phyloP scores from a whole-genome alignment of 2,888 invertebrate genomes.

The Andricus curvator region DNA sequence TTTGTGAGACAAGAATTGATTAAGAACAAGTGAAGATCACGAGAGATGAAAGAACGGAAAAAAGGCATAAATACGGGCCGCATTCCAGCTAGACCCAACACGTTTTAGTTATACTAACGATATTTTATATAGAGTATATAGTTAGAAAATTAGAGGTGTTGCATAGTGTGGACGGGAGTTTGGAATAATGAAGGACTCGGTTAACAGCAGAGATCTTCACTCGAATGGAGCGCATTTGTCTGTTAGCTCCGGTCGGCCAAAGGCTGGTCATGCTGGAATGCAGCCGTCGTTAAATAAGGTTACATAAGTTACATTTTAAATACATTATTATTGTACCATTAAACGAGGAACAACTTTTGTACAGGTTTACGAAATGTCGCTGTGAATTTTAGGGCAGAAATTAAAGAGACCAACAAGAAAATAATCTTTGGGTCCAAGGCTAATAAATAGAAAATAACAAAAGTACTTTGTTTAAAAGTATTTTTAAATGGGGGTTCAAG shows the following conservation, averaged over 20 bases:
- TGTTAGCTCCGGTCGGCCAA: constrained; percentile 78
- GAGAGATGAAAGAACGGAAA: constrained; percentile 56
- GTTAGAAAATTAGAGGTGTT: constrained; percentile 76
- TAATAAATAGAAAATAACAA: constrained; percentile 4
- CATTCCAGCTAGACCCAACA: constrained; percentile 77
- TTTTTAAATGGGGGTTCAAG: not conserved
- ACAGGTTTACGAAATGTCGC: constrained; percentile 70
- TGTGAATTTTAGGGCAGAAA: constrained; percentile 73
- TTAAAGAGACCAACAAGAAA: constrained; percentile 47
- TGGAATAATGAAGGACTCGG: constrained; percentile 51
- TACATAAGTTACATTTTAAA: constrained; percentile 78
- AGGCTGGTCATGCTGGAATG: constrained; percentile 78
- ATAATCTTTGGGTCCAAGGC: constrained; percentile 31
- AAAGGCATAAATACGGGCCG: constrained; percentile 73
- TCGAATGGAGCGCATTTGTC: constrained; percentile 77
- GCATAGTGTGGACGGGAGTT: constrained; percentile 63
- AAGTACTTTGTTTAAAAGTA: constrained; percentile 23
- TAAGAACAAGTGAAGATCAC: constrained; percentile 47
- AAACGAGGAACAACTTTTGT: constrained; percentile 70
- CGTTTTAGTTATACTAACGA: constrained; percentile 78
- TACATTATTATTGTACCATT: constrained; percentile 74
- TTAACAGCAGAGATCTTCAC: constrained; percentile 68
- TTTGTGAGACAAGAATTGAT: constrained; percentile 44
- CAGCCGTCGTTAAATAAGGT: constrained; percentile 77
- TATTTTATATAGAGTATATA: constrained; percentile 79